These are phyloP conservation scores for Syngnathoides biaculeatus DNA, from an alignment of 2,113 vertebrate species.

Conservation along the genomic window DNA sequence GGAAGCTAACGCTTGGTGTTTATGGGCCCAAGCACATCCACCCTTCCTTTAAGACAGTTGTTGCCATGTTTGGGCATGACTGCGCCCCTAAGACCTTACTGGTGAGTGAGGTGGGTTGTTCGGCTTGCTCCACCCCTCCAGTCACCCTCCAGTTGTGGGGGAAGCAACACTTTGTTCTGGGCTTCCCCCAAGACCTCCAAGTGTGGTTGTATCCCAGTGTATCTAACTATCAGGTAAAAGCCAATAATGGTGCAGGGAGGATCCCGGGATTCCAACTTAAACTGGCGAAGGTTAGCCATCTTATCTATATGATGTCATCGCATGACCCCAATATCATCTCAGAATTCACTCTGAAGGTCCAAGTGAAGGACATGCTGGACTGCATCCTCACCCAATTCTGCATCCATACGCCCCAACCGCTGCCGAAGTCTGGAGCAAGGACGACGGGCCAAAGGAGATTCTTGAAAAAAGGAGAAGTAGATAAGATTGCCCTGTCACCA, in stretches of 20 bases:
- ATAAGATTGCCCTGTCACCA: slow-evolving; percentile 92
- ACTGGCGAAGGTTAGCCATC: slow-evolving; percentile 87
- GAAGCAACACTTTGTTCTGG: slow-evolving; percentile 86
- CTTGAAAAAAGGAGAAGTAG: slow-evolving; percentile 92
- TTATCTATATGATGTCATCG: slow-evolving; percentile 84
- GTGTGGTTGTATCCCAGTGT: slow-evolving; percentile 92
- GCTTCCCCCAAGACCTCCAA: slow-evolving; percentile 85
- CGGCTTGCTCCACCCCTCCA: slow-evolving; percentile 71
- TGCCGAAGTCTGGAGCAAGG: slow-evolving; percentile 78
- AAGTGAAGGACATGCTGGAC: slow-evolving; percentile 89
- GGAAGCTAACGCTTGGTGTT: slow-evolving; percentile 85
- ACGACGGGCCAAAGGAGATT: slow-evolving; percentile 82
- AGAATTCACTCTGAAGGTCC: slow-evolving; percentile 88
- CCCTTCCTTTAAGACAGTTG: slow-evolving; percentile 91
- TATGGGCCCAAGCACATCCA: slow-evolving; percentile 97
- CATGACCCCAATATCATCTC: slow-evolving; percentile 79
- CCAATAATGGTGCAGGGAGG: slow-evolving; percentile 75
- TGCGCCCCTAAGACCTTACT: slow-evolving; percentile 88
- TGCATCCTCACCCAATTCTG: slow-evolving; percentile 92
- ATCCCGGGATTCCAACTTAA: slow-evolving; percentile 90
- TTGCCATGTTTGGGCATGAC: slow-evolving; percentile 93
- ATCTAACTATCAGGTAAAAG: slow-evolving; percentile 86
- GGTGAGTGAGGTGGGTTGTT: slow-evolving; percentile 81
- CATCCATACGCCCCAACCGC: slow-evolving; percentile 87
- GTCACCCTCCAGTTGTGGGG: slow-evolving; percentile 95